Evolutionary conservation across 2,797 vertebrate genomes (phyloP).

Genomic region (Diceros bicornis): DNA sequence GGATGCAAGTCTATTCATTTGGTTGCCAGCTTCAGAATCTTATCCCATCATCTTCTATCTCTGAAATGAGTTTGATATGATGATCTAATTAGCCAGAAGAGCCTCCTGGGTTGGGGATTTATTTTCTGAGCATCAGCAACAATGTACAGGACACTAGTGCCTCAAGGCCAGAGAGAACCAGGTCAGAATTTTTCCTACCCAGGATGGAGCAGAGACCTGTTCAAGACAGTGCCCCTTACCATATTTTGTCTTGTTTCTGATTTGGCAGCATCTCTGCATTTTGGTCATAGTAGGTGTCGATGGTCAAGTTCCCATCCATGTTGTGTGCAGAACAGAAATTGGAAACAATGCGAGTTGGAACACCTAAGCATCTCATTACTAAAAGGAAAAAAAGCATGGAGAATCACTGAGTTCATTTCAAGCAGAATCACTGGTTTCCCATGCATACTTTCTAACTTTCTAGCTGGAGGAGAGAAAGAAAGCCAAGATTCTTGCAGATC

Average conservation of each 20-base stretch:
- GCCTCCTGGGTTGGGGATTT: not conserved
- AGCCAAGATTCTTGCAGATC: not conserved
- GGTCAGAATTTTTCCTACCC: not conserved
- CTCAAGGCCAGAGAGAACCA: not conserved
- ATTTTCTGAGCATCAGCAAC: not conserved
- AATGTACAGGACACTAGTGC: not conserved
- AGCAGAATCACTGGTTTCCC: constrained; percentile 9
- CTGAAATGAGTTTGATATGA: not conserved
- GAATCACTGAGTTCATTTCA: not conserved
- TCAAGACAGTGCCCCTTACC: constrained; percentile 89
- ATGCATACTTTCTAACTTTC: constrained; percentile 21
- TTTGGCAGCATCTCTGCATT: constrained; percentile 86
- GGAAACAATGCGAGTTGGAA: constrained; percentile 93
- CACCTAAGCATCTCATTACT: constrained; percentile 95
- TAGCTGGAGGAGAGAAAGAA: constrained; percentile 11
- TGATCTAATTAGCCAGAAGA: not conserved
- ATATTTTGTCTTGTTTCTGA: constrained; percentile 91
- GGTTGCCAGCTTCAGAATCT: not conserved
- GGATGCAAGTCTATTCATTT: not conserved
- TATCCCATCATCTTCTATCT: not conserved
- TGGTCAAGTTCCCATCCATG: constrained; percentile 90
- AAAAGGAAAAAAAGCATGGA: constrained; percentile 58
- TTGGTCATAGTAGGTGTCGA: constrained; percentile 91
- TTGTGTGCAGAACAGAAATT: constrained; percentile 96
- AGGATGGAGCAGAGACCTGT: not conserved